Base-by-base conservation (phyloP, 1,140 invertebrate species). In the Leptinotarsa texana region DNA sequence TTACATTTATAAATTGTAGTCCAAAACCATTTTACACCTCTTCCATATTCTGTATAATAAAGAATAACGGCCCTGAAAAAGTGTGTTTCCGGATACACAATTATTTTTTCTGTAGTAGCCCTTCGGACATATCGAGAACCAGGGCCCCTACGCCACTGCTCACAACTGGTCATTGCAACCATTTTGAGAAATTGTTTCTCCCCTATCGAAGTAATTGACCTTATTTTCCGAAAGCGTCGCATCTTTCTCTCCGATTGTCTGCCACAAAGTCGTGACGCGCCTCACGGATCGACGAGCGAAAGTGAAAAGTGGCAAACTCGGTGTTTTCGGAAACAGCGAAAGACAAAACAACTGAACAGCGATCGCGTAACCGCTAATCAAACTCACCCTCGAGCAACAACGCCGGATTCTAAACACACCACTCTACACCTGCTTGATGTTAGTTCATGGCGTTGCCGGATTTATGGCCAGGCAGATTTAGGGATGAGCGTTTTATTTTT, bases 361-460 rank as follows among this genome's bases (percentile, higher is more conserved):
- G 74, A 75, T 77, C 76, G 76, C 75, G 77, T 77, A 79, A 77
- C 78, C 74, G 74, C 75, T 79, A 79, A 79, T 79, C 78, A 79
- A 79, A 79, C 78, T 74, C 78, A 79, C 78, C 78, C 78, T 79
- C 78, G 76, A 79, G 78, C 78, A 75, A 67, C 72, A 70, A 77
- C 74, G 68, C 69, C 77, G 74, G 75, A 75, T 77, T 69, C 76
- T 77, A 79, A 79, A 79, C 78, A 79, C 76, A 75, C 76, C 76
- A 79, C 74, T 79, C 78, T 74, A 77, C 78, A 79, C 78, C 78
- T 79, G 78, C 76, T 71, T 71, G 61, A 71, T 71, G 51, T 77
- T 77, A 75, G 77, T 74, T 75, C 66, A 24, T 33, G 18, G 42
- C 33, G 66, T 47, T 68, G 66, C 66, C 66, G 42, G 17, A 33